Percentiles rank a stretch among this genome's conserved stretches.
Evolutionary conservation across 2,888 invertebrate species (phyloP).

Genomic region (Caenorhabditis sulstoni): DNA sequence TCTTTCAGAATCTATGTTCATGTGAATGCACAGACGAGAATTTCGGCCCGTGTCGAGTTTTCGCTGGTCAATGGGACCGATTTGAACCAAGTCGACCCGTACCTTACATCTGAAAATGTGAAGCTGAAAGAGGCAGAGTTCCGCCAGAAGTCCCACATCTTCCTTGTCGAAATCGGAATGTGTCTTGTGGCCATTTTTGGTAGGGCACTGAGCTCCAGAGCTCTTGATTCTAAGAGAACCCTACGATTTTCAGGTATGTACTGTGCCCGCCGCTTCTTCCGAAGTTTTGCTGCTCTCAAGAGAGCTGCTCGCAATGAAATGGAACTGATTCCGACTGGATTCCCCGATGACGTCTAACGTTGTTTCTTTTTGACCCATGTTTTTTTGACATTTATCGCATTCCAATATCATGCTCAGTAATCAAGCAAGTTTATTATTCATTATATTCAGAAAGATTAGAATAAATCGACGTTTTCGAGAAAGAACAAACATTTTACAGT

Average conservation of each 20-base stretch:
- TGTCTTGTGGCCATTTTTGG: slow-evolving; percentile 4
- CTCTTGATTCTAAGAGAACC: too few relatives aligned
- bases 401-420: too few relatives aligned
- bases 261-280: too few relatives aligned
- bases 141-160: not conserved
- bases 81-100: slow-evolving; percentile 16
- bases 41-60: slow-evolving; percentile 10
- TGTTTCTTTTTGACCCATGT: not conserved
- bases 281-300: too few relatives aligned
- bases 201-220: too few relatives aligned
- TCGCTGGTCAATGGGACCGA: slow-evolving; percentile 11
- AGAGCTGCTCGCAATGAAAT: too few relatives aligned
- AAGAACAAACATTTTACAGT: not conserved
- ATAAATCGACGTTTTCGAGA: slow-evolving; percentile 1
- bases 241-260: too few relatives aligned
- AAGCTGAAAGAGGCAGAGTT: not conserved
- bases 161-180: slow-evolving; percentile 1
- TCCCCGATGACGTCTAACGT: not conserved
- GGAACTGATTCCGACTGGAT: not conserved
- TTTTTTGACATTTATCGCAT: slow-evolving; percentile 2
- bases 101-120: not conserved
- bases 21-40: not conserved
- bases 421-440: not conserved
- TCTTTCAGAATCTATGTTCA: slow-evolving; percentile 14
- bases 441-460: slow-evolving; percentile 18